Conservation (phyloP, 2,797 vertebrate genomes). For the Glyptemys insculpta region DNA sequence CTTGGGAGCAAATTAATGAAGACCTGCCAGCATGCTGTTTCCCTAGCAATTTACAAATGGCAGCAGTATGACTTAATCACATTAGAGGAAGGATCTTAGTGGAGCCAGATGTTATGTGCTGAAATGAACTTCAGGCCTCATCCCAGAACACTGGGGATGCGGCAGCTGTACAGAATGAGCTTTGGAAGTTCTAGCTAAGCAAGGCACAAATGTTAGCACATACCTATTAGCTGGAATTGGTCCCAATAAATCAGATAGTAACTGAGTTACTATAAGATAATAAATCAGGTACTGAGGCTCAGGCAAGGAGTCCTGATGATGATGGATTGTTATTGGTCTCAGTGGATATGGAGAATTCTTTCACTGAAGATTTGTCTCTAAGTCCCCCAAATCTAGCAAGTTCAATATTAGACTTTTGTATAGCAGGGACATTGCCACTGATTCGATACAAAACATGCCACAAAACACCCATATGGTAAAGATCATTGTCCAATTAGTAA, state of each 20-base stretch:
- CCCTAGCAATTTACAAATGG: neutral
- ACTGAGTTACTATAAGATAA: neutral
- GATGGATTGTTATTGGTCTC: neutral
- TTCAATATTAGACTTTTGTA: neutral
- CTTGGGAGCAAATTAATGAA: neutral
- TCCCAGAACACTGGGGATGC: neutral
- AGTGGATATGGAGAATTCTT: neutral
- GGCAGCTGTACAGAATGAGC: neutral
- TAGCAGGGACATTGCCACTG: neutral
- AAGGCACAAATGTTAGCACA: neutral
- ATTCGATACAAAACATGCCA: neutral
- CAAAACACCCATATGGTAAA: neutral
- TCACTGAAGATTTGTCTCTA: neutral
- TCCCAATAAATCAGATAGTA: neutral
- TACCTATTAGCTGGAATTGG: neutral
- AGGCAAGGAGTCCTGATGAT: neutral
- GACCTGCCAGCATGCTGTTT: neutral
- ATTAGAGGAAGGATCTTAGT: neutral
- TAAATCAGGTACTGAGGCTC: neutral
- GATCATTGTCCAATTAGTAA: neutral
- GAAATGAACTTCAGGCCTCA: neutral
- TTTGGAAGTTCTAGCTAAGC: too few relatives aligned
- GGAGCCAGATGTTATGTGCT: neutral
- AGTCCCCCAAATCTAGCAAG: neutral
- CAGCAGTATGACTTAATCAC: neutral